These are phyloP conservation scores for Tamias sibiricus DNA, from an alignment of 2,113 vertebrate species.

Conservation along the genomic window DNA sequence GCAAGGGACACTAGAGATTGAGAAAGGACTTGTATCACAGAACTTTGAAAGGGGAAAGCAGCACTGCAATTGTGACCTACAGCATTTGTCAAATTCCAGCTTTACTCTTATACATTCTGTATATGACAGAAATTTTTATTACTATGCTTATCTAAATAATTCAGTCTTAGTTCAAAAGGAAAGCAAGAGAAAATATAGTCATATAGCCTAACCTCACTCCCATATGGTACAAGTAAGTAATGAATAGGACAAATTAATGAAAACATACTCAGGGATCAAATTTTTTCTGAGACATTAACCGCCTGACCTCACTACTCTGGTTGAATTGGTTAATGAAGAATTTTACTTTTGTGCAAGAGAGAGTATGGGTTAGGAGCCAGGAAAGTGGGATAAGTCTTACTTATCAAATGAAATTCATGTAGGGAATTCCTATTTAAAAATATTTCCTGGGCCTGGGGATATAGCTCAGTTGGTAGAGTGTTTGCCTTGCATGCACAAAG, in stretches of 20 bases:
- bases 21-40: background rate
- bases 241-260: background rate
- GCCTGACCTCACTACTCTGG: background rate
- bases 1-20: background rate
- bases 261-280: constrained; percentile 41
- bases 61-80: background rate
- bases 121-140: background rate
- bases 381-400: constrained; percentile 45
- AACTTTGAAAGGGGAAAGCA: constrained; percentile 19
- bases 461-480: no score
- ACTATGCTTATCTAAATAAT: constrained; percentile 28
- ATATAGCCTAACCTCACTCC: background rate
- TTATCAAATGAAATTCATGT: background rate
- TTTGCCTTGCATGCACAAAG: no score
- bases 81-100: constrained; percentile 32
- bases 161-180: constrained; percentile 16
- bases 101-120: background rate
- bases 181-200: constrained; percentile 28
- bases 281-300: constrained; percentile 8
- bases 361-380: background rate
- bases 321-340: constrained; percentile 44
- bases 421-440: background rate
- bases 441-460: no score
- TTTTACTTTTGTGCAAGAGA: constrained; percentile 31
- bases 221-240: constrained; percentile 18